These are phyloP conservation scores for Pocota personata DNA, from an alignment of 2,888 invertebrate genomes.

Conservation along the genomic window DNA sequence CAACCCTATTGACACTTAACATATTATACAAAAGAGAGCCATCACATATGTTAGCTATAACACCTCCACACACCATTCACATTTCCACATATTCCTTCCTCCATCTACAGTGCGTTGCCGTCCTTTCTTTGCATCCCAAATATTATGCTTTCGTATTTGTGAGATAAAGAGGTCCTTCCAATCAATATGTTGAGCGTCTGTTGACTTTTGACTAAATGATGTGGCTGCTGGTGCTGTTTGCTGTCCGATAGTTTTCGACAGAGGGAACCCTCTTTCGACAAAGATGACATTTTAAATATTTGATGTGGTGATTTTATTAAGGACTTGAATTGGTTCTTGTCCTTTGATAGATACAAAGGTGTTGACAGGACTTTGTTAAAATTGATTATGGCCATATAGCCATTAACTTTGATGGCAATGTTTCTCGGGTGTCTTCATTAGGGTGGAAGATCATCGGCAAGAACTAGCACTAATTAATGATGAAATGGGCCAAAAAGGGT, in stretches of 20 bases:
- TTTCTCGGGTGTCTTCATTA: slow-evolving; percentile 49
- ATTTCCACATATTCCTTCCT: neutral
- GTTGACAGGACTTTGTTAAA: slow-evolving; percentile 67
- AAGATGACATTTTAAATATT: slow-evolving; percentile 73
- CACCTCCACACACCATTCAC: neutral
- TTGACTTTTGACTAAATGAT: slow-evolving; percentile 74
- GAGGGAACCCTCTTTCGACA: slow-evolving; percentile 50
- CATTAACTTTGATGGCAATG: slow-evolving; percentile 54
- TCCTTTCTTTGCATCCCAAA: slow-evolving; percentile 57
- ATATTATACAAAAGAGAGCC: slow-evolving; percentile 50
- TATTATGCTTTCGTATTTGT: slow-evolving; percentile 67
- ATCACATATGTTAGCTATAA: slow-evolving; percentile 10
- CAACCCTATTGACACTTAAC: slow-evolving; percentile 55
- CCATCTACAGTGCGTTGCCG: neutral
- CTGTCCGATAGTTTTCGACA: slow-evolving; percentile 50
- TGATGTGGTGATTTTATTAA: slow-evolving; percentile 73
- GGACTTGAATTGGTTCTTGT: slow-evolving; percentile 66
- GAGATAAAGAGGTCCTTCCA: slow-evolving; percentile 62
- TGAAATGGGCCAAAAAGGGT: slow-evolving; percentile 43
- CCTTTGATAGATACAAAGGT: slow-evolving; percentile 58
- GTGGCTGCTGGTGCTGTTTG: slow-evolving; percentile 55
- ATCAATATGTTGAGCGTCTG: slow-evolving; percentile 64
- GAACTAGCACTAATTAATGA: slow-evolving; percentile 58
- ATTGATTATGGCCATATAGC: slow-evolving; percentile 69
- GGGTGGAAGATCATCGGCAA: slow-evolving; percentile 1